phyloP scores from a whole-genome alignment of 2,888 invertebrate genomes.

The Diabrotica balteata region DNA sequence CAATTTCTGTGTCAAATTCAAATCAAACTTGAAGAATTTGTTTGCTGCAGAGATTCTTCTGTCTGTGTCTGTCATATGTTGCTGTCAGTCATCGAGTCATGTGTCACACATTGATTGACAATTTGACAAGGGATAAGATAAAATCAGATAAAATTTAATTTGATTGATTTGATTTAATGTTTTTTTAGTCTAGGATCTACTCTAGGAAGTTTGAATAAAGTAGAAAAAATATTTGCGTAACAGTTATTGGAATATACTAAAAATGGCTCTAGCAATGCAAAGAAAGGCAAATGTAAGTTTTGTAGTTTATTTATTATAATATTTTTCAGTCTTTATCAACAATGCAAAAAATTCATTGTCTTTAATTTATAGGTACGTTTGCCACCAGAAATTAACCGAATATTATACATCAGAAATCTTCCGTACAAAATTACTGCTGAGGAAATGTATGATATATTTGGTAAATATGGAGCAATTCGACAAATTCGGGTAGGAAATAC shows the following conservation, averaged over 20 bases:
- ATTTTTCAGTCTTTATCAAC: neutral
- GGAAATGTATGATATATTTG: conserved; percentile 99
- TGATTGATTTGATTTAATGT: no score
- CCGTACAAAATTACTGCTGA: conserved; percentile 99
- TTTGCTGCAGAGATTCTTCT: no score
- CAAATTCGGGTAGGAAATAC: conserved; percentile 99
- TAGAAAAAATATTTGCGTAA: no score
- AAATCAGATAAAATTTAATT: no score
- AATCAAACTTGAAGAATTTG: no score
- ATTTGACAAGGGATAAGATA: no score
- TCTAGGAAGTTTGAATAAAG: no score
- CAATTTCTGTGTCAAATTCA: no score
- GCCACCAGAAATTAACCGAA: conserved; percentile 98
- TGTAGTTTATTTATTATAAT: neutral
- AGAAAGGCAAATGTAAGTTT: conserved; percentile 76
- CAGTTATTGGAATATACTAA: conserved; percentile 20
- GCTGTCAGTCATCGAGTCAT: no score
- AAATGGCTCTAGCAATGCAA: conserved; percentile 77
- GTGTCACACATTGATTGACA: no score
- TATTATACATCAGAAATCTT: conserved; percentile 94
- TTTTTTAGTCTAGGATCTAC: no score
- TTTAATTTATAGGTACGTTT: conserved; percentile 78
- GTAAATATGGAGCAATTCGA: conserved; percentile 98
- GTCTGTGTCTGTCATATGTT: no score
- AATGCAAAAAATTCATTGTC: neutral